phyloP scores from a whole-genome alignment of 2,888 invertebrate species.

The Criorhina ranunculi region DNA sequence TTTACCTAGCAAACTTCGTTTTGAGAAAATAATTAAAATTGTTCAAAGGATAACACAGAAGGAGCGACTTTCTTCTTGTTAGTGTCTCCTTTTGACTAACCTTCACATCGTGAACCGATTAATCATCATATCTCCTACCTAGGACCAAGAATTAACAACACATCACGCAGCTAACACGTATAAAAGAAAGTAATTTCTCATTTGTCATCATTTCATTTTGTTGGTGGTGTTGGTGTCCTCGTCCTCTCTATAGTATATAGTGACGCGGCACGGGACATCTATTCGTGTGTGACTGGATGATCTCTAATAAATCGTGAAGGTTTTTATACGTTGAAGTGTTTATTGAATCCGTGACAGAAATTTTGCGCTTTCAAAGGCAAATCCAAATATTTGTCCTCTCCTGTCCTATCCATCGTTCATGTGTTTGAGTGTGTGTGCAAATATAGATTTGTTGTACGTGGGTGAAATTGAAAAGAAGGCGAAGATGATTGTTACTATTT shows the following conservation, averaged over 20 bases:
- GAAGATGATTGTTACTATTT: slow-evolving; percentile 54
- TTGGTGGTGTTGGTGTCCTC: slow-evolving; percentile 10
- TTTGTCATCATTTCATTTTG: slow-evolving; percentile 67
- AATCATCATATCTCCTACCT: slow-evolving; percentile 28
- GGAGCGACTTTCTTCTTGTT: neutral
- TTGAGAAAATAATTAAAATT: slow-evolving; percentile 20
- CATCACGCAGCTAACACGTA: slow-evolving; percentile 44
- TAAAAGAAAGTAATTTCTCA: slow-evolving; percentile 58
- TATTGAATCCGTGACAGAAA: slow-evolving; percentile 84
- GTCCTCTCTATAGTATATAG: too few relatives aligned
- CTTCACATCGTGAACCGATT: slow-evolving; percentile 18
- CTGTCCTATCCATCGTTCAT: neutral
- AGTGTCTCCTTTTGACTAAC: slow-evolving; percentile 3
- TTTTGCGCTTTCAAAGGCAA: slow-evolving; percentile 78
- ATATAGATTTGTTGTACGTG: slow-evolving; percentile 65
- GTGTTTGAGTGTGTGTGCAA: slow-evolving; percentile 47
- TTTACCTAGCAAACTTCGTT: neutral
- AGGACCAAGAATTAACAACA: slow-evolving; percentile 20
- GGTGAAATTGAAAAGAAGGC: slow-evolving; percentile 71
- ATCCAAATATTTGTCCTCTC: slow-evolving; percentile 71
- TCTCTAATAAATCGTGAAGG: slow-evolving; percentile 64
- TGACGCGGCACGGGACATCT: neutral
- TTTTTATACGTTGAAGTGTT: slow-evolving; percentile 82
- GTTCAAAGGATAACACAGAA: neutral
- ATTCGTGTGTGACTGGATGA: slow-evolving; percentile 11